A percentile compares a stretch with the other conserved stretches of the same genome.
Evolutionary conservation across 1,140 invertebrate genomes (phyloP).

Genomic region (Trinorchestia longiramus): DNA sequence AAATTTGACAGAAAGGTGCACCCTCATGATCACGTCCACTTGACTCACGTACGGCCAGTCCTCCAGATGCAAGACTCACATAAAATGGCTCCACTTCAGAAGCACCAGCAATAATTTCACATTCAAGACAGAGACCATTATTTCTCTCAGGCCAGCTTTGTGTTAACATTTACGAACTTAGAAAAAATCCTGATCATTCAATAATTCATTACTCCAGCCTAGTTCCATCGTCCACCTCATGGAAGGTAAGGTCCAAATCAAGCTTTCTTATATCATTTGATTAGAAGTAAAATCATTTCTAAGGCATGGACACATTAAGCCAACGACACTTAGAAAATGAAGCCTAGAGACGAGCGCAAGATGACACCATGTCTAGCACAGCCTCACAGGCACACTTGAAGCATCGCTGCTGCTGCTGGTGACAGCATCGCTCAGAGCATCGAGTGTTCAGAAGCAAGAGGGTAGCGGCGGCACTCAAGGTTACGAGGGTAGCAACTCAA

Average conservation of each 20-base stretch:
- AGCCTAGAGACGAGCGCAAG: background rate
- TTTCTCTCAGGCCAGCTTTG: background rate
- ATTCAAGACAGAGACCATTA: background rate
- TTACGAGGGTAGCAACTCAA: slow-evolving; percentile 8
- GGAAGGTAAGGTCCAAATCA: too few species aligned
- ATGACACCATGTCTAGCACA: background rate
- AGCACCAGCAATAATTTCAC: background rate
- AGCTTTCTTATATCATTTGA: background rate
- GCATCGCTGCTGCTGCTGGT: background rate
- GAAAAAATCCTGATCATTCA: too few species aligned
- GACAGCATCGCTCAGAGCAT: background rate
- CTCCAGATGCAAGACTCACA: background rate
- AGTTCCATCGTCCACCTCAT: too few species aligned
- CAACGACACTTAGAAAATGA: background rate
- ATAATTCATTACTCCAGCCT: too few species aligned
- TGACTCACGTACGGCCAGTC: background rate
- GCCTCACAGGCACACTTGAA: background rate
- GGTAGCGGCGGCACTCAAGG: slow-evolving; percentile 7
- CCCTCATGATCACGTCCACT: background rate
- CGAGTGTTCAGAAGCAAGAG: slow-evolving; percentile 14
- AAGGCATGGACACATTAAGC: background rate
- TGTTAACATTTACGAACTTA: too few species aligned
- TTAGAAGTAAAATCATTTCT: background rate
- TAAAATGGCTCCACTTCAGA: background rate
- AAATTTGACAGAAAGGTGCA: too few species aligned